These are phyloP conservation scores for Nansenia antarctica DNA, from an alignment of 2,113 vertebrate species.

Conservation along the genomic window DNA sequence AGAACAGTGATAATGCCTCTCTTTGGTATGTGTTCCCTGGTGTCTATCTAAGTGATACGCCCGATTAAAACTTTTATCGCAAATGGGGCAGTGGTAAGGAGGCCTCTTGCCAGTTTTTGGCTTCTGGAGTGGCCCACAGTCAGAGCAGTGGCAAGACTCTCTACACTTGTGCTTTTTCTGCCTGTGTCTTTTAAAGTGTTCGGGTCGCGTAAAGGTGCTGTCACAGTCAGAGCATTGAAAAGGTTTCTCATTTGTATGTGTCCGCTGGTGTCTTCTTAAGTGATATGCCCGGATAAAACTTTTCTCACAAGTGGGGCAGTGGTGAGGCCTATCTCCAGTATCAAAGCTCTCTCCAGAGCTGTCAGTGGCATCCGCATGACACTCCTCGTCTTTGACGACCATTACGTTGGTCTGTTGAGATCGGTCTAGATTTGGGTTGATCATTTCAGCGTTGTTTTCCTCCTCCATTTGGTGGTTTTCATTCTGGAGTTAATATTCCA, in stretches of 20 bases:
- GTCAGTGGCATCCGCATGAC: not conserved
- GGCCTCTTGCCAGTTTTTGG: no score
- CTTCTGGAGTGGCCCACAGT: no score
- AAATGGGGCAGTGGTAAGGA: no score
- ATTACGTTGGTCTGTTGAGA: not conserved
- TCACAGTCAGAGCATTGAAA: constrained; percentile 49
- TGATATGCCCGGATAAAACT: not conserved
- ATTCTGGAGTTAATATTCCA: no score
- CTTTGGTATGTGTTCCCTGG: no score
- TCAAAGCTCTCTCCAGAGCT: no score
- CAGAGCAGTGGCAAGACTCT: no score
- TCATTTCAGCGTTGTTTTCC: not conserved
- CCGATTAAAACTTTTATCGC: no score
- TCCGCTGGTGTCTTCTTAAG: not conserved
- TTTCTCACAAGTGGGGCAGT: not conserved
- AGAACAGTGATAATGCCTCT: no score
- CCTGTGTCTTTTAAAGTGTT: not conserved
- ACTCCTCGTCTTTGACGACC: not conserved
- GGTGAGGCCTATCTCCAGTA: not conserved
- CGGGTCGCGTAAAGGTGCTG: constrained; percentile 29
- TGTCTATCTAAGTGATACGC: no score
- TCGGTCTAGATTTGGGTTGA: not conserved
- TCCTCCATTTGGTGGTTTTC: not conserved
- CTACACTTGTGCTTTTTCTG: no score
- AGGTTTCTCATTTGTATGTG: not conserved